Conservation (phyloP, 2,797 vertebrate species). For the Apogon talboti region DNA sequence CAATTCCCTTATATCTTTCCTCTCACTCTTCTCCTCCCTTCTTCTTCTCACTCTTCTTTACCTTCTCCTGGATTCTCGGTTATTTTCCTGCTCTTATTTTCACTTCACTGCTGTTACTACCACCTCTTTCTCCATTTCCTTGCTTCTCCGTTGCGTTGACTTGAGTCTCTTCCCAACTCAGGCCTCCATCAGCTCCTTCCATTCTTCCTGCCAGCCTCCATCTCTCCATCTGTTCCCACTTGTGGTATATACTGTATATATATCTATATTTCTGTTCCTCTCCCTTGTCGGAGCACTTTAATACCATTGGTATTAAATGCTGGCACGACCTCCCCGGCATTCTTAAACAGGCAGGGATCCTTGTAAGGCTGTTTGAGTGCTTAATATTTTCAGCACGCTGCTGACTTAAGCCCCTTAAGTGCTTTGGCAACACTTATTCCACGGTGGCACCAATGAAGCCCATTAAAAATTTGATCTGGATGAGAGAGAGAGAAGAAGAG, state of each 20-base stretch:
- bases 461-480: slow-evolving; percentile 85
- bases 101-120: slow-evolving; percentile 7
- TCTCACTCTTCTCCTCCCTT: slow-evolving; percentile 19
- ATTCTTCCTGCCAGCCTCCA: slow-evolving; percentile 18
- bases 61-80: background rate
- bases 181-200: slow-evolving; percentile 12
- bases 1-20: slow-evolving; percentile 51
- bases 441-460: slow-evolving; percentile 84
- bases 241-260: slow-evolving; percentile 57
- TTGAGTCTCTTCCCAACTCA: background rate
- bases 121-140: background rate
- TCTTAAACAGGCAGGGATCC: slow-evolving; percentile 79
- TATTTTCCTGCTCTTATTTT: slow-evolving; percentile 14
- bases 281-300: slow-evolving; percentile 67
- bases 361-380: slow-evolving; percentile 79
- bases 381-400: slow-evolving; percentile 85
- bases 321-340: slow-evolving; percentile 75
- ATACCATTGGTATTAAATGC: slow-evolving; percentile 79
- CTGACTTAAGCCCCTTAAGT: slow-evolving; percentile 87
- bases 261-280: slow-evolving; percentile 65
- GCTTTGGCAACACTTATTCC: slow-evolving; percentile 88
- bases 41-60: slow-evolving; percentile 17
- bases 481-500: slow-evolving; percentile 57
- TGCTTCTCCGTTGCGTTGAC: slow-evolving; percentile 8
- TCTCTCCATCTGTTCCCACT: slow-evolving; percentile 48